These are phyloP conservation scores for Shinisaurus crocodilurus DNA, from an alignment of 2,113 vertebrate genomes.

Conservation along the genomic window DNA sequence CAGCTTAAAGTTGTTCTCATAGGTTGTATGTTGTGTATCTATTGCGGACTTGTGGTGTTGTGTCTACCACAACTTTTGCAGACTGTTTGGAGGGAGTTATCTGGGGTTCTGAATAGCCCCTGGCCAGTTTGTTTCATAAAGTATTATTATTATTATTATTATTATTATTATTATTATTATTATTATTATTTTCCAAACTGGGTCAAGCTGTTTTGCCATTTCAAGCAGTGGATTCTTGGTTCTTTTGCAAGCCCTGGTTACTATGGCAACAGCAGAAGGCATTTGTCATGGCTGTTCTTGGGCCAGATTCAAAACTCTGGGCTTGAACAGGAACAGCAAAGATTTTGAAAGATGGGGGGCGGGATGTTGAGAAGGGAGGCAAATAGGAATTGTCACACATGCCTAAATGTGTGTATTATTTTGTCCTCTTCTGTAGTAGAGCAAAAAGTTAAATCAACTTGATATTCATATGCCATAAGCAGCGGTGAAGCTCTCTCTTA, in stretches of 20 bases:
- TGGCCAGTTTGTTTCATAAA: slow-evolving; percentile 43
- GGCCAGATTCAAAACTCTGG: slow-evolving; percentile 71
- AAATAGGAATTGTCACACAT: background rate
- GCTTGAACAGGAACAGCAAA: slow-evolving; percentile 54
- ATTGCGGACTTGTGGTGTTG: background rate
- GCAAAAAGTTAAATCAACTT: background rate
- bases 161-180: too few species aligned
- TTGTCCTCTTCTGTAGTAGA: background rate
- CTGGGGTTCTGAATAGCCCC: background rate
- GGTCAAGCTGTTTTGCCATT: slow-evolving; percentile 81
- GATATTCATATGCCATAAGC: accelerated
- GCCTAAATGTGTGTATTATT: background rate
- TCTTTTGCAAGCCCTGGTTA: slow-evolving; percentile 69
- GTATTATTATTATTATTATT: slow-evolving; percentile 52
- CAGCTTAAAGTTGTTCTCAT: background rate
- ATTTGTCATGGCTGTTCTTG: slow-evolving; percentile 79
- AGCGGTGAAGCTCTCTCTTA: accelerated
- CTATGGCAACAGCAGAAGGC: slow-evolving; percentile 78
- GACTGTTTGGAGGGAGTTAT: background rate
- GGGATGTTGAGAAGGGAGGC: background rate
- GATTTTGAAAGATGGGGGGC: background rate
- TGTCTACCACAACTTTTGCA: background rate
- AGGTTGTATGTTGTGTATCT: background rate
- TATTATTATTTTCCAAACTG: slow-evolving; percentile 71
- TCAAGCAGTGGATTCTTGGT: slow-evolving; percentile 71